Conservation (phyloP, 2,888 invertebrate genomes). For the Coenonympha glycerion region DNA sequence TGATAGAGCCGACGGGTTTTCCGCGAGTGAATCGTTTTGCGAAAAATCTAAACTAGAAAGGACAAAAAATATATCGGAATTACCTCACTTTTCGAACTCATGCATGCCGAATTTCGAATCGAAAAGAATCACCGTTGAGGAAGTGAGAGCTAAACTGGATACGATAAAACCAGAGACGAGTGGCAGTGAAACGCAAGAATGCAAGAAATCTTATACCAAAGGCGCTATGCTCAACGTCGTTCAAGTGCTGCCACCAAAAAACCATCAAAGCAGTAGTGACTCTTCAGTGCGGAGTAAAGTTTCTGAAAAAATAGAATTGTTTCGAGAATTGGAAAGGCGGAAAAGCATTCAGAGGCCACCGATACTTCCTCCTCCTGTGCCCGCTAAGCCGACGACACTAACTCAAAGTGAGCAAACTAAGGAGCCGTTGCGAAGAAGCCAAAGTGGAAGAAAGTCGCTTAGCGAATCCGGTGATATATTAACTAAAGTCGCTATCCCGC, state of each 20-base stretch:
- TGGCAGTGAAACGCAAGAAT: constrained; percentile 71
- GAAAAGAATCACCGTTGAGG: constrained; percentile 68
- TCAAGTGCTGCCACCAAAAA: constrained; percentile 32
- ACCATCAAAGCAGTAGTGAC: constrained; percentile 53
- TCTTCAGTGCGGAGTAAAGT: constrained; percentile 68
- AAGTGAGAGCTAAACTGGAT: constrained; percentile 76
- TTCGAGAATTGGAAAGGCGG: constrained; percentile 65
- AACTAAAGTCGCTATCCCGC: constrained; percentile 89
- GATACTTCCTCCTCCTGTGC: constrained; percentile 67
- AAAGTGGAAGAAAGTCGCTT: constrained; percentile 65
- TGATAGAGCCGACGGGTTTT: constrained; percentile 74
- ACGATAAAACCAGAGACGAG: constrained; percentile 64
- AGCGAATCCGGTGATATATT: constrained; percentile 85
- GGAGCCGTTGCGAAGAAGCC: constrained; percentile 63
- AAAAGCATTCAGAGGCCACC: constrained; percentile 69
- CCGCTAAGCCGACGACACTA: constrained; percentile 53
- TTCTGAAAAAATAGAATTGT: constrained; percentile 52
- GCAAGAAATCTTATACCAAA: constrained; percentile 60
- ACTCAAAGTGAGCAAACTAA: constrained; percentile 46
- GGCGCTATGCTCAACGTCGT: constrained; percentile 42
- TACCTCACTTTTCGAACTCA: constrained; percentile 69
- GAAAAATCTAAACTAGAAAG: constrained; percentile 72
- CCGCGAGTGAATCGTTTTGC: constrained; percentile 63
- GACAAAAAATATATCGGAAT: constrained; percentile 74
- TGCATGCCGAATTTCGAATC: constrained; percentile 53